phyloP scores from a whole-genome alignment of 2,888 invertebrate genomes.

The Tenthredo distinguenda region DNA sequence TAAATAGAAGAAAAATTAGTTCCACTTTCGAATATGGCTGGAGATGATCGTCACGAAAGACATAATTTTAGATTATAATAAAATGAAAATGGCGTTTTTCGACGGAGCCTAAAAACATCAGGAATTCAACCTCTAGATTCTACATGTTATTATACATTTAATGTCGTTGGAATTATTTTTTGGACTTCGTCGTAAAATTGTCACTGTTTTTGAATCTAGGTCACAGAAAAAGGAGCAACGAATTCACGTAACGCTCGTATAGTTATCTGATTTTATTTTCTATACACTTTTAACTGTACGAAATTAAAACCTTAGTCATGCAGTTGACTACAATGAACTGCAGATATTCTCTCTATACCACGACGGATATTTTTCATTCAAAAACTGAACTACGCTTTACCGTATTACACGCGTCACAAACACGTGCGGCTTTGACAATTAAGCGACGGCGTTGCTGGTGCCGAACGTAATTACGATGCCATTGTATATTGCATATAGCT shows the following conservation, averaged over 20 bases:
- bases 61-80: no score
- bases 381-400: not conserved
- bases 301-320: not conserved
- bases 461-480: not conserved
- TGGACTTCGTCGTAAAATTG: not conserved
- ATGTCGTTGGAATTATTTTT: not conserved
- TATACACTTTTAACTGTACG: not conserved
- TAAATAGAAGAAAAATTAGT: no score
- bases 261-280: not conserved
- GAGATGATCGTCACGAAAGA: no score
- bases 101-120: not conserved
- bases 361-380: not conserved
- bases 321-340: slow-evolving; percentile 5
- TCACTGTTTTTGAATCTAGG: not conserved
- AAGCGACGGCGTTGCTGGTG: not conserved
- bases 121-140: no score
- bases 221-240: not conserved
- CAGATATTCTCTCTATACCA: not conserved
- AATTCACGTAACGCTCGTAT: not conserved
- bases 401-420: not conserved
- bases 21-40: no score
- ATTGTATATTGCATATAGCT: not conserved
- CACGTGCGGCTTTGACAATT: not conserved
- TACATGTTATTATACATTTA: no score
- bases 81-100: not conserved